A percentile compares a stretch with the other conserved stretches of the same genome.
phyloP scores from a whole-genome alignment of 2,797 vertebrate species.

The Pantherophis vulpinus region DNA sequence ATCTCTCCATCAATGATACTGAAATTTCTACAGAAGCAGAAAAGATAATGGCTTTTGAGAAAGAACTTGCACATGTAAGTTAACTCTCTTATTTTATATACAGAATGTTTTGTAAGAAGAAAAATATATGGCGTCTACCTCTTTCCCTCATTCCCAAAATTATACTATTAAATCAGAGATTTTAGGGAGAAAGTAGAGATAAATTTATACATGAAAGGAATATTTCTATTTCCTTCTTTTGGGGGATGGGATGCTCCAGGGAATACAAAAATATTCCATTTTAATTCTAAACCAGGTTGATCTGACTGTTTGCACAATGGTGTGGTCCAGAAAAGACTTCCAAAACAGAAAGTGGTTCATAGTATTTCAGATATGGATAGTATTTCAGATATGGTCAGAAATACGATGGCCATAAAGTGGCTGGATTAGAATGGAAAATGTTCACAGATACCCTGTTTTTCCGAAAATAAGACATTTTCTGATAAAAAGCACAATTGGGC shows the following conservation, averaged over 20 bases:
- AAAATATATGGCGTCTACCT: neutral
- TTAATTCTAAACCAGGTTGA: neutral
- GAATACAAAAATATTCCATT: neutral
- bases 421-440: neutral
- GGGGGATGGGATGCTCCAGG: neutral
- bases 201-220: neutral
- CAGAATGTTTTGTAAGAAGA: neutral
- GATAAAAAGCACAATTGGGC: no score
- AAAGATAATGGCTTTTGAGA: conserved; percentile 86
- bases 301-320: neutral
- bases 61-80: conserved; percentile 91
- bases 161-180: neutral
- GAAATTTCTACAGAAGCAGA: conserved; percentile 77
- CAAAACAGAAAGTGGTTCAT: neutral
- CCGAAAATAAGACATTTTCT: no score
- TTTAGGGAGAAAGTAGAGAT: neutral
- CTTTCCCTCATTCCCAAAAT: neutral
- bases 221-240: neutral
- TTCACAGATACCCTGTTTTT: neutral
- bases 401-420: neutral
- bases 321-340: neutral
- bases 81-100: conserved; percentile 4
- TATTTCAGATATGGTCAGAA: neutral
- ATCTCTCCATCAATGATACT: conserved; percentile 69
- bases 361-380: neutral